Conservation (phyloP, 2,888 invertebrate species). For the Keiferia lycopersicella region DNA sequence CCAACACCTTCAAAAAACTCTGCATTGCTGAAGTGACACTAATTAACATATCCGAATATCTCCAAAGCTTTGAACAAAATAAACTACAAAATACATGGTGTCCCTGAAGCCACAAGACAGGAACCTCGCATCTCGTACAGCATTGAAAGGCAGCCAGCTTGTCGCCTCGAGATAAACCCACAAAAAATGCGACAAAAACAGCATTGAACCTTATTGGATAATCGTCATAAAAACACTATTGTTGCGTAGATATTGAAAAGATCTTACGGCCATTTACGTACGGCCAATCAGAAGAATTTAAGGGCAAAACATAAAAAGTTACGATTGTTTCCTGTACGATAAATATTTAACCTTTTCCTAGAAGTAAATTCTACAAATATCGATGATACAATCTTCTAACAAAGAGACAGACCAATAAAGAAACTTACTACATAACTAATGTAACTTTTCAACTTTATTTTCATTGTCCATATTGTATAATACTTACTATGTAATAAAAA, state of each 20-base stretch:
- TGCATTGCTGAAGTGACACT: too few relatives aligned
- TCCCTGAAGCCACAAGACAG: conserved; percentile 3
- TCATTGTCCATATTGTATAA: background rate
- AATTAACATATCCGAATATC: background rate
- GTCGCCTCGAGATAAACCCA: conserved; percentile 19
- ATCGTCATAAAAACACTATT: background rate
- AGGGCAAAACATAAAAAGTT: background rate
- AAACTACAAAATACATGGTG: background rate
- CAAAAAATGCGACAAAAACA: conserved; percentile 4
- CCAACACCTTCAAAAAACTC: too few relatives aligned
- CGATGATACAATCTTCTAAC: too few relatives aligned
- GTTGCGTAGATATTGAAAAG: too few relatives aligned
- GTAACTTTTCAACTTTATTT: too few relatives aligned
- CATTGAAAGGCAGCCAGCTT: conserved; percentile 19
- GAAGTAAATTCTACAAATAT: too few relatives aligned
- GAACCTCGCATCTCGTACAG: background rate
- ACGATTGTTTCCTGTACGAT: too few relatives aligned
- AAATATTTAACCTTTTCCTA: too few relatives aligned
- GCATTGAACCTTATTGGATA: background rate
- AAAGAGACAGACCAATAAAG: too few relatives aligned
- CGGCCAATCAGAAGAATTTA: background rate
- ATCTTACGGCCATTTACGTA: background rate
- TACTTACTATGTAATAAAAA: too few relatives aligned
- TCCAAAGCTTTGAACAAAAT: too few relatives aligned
- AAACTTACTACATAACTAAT: too few relatives aligned